These are phyloP conservation scores for Trichopoda pennipes DNA, from an alignment of 2,888 invertebrate genomes.

Conservation along the genomic window DNA sequence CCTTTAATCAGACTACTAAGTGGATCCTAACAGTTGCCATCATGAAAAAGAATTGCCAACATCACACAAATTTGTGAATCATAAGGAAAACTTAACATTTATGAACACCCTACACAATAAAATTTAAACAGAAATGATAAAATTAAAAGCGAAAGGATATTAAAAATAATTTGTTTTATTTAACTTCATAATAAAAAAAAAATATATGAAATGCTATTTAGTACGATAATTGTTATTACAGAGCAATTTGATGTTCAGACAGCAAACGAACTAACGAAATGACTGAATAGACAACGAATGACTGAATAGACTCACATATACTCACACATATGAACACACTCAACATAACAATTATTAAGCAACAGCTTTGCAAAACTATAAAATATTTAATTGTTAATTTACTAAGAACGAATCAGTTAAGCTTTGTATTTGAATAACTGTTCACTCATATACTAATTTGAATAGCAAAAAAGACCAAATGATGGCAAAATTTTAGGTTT, in stretches of 20 bases:
- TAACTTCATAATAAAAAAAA: constrained; percentile 43
- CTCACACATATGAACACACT: background rate
- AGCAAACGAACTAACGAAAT: constrained; percentile 16
- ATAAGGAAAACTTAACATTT: background rate
- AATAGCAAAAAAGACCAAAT: no score
- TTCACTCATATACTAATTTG: no score
- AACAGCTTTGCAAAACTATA: background rate
- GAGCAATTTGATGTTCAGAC: constrained; percentile 1
- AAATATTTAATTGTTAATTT: background rate
- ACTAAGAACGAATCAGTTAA: no score
- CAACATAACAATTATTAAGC: background rate
- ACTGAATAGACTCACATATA: background rate
- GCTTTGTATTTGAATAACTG: no score
- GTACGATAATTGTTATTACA: constrained; percentile 54
- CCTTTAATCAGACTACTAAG: no score
- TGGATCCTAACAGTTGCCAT: no score
- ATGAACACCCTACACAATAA: constrained; percentile 22
- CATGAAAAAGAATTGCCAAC: no score
- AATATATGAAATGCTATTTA: constrained; percentile 8
- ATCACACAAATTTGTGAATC: no score
- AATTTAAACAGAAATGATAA: constrained; percentile 9
- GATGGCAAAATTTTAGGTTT: no score
- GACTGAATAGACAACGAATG: constrained; percentile 8
- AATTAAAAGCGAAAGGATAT: constrained; percentile 62
- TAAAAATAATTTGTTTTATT: constrained; percentile 58